These are phyloP conservation scores for Damaliscus lunatus DNA, from an alignment of 2,113 vertebrate species.

Conservation along the genomic window DNA sequence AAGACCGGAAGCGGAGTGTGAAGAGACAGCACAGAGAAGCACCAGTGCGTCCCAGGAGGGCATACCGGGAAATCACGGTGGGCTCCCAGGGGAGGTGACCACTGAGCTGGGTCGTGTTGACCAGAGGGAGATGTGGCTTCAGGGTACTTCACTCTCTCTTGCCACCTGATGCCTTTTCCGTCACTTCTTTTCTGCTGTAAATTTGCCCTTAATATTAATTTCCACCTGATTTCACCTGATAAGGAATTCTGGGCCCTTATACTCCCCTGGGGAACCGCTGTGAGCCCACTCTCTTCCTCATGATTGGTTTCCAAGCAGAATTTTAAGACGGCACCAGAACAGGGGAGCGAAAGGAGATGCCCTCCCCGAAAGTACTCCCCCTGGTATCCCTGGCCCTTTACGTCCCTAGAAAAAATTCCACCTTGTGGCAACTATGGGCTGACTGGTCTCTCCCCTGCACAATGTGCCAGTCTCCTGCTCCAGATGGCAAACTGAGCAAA, in stretches of 20 bases:
- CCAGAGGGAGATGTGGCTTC: neutral
- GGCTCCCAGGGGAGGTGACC: neutral
- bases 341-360: neutral
- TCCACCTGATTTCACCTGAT: neutral
- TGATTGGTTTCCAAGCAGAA: neutral
- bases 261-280: too few species aligned
- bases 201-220: neutral
- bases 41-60: neutral
- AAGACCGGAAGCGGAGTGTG: neutral
- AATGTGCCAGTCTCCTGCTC: neutral
- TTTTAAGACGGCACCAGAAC: neutral
- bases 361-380: neutral
- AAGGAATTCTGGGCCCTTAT: neutral
- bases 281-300: neutral
- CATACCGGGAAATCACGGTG: too few species aligned
- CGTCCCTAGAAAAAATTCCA: neutral
- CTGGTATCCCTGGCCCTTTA: neutral
- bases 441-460: neutral
- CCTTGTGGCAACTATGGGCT: rapidly evolving
- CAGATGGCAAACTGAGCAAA: neutral
- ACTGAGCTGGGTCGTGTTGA: rapidly evolving
- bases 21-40: neutral
- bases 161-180: neutral
- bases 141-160: neutral
- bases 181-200: neutral